Percentiles rank a stretch among this genome's conserved stretches.
Evolutionary conservation across 2,797 vertebrate genomes (phyloP).

Genomic region (Acanthornis magna): DNA sequence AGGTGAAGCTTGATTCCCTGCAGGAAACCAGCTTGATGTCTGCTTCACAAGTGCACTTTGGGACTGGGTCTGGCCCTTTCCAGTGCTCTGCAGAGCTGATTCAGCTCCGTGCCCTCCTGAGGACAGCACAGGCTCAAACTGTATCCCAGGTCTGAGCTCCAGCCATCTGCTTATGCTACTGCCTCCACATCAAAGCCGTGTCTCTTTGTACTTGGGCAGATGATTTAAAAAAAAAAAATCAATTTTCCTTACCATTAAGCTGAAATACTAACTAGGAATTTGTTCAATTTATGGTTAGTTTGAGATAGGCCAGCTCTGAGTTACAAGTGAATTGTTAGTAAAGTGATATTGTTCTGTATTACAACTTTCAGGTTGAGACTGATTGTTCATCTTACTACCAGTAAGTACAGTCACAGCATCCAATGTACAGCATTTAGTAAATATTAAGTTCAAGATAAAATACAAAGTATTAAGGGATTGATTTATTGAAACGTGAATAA

Average conservation of each 20-base stretch:
- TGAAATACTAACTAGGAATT: neutral
- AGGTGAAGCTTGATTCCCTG: neutral
- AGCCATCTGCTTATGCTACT: neutral
- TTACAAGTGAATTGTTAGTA: neutral
- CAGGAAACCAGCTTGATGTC: neutral
- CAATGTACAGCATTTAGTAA: neutral
- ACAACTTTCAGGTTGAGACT: accelerated
- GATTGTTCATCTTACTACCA: neutral
- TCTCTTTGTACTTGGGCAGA: neutral
- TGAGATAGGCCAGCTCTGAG: neutral
- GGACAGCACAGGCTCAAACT: neutral
- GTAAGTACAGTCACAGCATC: neutral
- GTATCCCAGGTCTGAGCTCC: neutral
- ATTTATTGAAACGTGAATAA: slow-evolving; percentile 59
- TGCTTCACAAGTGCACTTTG: neutral
- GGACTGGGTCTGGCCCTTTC: neutral
- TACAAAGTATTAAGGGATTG: slow-evolving; percentile 8
- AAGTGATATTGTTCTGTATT: neutral
- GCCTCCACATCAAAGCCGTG: neutral
- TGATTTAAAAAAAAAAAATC: neutral
- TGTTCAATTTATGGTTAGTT: neutral
- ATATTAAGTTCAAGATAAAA: neutral
- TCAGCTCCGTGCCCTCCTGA: neutral
- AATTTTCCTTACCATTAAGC: neutral
- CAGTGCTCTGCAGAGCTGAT: neutral